Evolutionary conservation across 2,888 invertebrate species (phyloP).

Genomic region (Formica aserva): DNA sequence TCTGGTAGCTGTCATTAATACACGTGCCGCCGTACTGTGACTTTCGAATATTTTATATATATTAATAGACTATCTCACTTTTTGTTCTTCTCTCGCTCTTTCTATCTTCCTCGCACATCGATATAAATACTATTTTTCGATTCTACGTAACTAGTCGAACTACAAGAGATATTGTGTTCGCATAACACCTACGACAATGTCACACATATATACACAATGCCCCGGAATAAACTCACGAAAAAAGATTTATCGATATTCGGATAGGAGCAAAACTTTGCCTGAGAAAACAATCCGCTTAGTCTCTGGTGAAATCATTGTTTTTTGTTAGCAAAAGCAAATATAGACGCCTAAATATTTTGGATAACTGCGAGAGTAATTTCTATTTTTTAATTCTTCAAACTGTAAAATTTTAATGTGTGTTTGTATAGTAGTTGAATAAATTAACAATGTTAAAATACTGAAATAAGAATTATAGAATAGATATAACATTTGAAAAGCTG

Average conservation of each 20-base stretch:
- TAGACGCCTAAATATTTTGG: background rate
- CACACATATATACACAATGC: background rate
- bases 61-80: constrained; percentile 9
- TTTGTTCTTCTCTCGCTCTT: background rate
- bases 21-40: background rate
- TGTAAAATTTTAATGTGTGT: background rate
- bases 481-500: background rate
- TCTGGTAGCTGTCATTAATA: background rate
- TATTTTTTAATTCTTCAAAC: background rate
- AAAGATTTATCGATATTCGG: constrained; percentile 42
- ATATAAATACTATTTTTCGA: constrained; percentile 59
- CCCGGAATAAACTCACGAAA: constrained; percentile 32
- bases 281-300: constrained; percentile 40
- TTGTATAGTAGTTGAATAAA: background rate
- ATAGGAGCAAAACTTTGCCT: background rate
- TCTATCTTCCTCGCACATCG: constrained; percentile 22
- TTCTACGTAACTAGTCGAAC: constrained; percentile 12
- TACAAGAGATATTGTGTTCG: constrained; percentile 14
- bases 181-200: constrained; percentile 25
- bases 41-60: constrained; percentile 21
- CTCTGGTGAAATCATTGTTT: background rate
- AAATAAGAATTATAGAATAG: background rate
- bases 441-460: background rate
- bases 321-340: background rate
- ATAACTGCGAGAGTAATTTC: background rate